A percentile compares a stretch with the other conserved stretches of the same genome.
Evolutionary conservation across 64 coral and sea anemone species (phyloP).

Genomic region (Exaiptasia diaphana): DNA sequence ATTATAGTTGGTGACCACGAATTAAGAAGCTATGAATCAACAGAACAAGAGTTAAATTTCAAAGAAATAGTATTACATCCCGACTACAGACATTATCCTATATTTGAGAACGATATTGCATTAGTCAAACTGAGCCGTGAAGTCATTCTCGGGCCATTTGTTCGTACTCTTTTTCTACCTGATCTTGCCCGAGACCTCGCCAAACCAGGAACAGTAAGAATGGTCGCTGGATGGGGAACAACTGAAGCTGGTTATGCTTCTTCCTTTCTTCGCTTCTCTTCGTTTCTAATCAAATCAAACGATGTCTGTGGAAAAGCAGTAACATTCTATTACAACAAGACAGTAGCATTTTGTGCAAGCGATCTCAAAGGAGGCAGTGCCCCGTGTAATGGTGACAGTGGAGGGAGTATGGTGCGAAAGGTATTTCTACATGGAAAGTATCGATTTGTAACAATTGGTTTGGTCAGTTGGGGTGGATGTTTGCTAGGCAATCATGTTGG

Average conservation of each 20-base stretch:
- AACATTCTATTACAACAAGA: not conserved
- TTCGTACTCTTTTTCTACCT: not conserved
- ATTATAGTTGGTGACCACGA: constrained; percentile 2
- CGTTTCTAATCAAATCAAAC: not conserved
- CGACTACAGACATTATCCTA: not conserved
- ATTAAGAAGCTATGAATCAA: not conserved
- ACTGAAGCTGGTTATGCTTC: not conserved
- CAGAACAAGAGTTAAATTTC: not conserved
- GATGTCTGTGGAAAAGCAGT: not conserved
- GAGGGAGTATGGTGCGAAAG: not conserved
- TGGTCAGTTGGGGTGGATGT: constrained; percentile 46
- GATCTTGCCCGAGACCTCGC: not conserved
- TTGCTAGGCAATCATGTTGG: not conserved
- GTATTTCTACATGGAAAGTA: not conserved
- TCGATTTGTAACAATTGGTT: not conserved
- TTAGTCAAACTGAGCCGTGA: not conserved
- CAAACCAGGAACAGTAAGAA: not conserved
- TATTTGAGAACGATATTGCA: not conserved
- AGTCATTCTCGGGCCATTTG: not conserved
- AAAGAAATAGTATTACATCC: constrained; percentile 10
- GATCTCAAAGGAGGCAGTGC: constrained; percentile 3
- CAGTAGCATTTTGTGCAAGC: constrained; percentile 9
- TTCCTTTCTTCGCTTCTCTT: not conserved
- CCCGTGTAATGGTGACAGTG: constrained; percentile 22
- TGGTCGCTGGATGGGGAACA: not conserved